Percentiles rank a stretch among this genome's conserved stretches.
Evolutionary conservation across 1,140 invertebrate genomes (phyloP).

Genomic region (Caenorhabditis tropicalis): DNA sequence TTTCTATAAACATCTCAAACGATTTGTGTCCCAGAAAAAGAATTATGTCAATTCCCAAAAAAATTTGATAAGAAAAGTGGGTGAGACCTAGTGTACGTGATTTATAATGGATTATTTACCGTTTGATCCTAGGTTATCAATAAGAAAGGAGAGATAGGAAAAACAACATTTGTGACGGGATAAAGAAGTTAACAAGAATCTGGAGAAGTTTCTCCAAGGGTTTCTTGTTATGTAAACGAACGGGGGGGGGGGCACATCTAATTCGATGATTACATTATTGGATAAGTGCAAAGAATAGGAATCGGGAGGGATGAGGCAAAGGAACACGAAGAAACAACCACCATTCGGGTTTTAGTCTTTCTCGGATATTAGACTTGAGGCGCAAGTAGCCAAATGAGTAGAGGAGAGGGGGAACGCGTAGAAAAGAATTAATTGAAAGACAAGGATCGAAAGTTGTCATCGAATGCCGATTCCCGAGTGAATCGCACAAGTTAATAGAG

Average conservation of each 20-base stretch:
- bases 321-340: slow-evolving; percentile 32
- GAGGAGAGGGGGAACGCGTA: neutral
- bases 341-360: slow-evolving; percentile 8
- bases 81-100: slow-evolving; percentile 28
- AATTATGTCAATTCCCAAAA: slow-evolving; percentile 32
- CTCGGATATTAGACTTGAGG: slow-evolving; percentile 27
- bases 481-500: slow-evolving; percentile 44
- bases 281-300: slow-evolving; percentile 36
- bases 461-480: slow-evolving; percentile 31
- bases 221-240: slow-evolving; percentile 41
- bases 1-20: neutral
- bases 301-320: neutral
- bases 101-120: neutral
- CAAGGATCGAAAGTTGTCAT: slow-evolving; percentile 43
- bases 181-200: too few relatives aligned
- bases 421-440: slow-evolving; percentile 37
- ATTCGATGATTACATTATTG: slow-evolving; percentile 44
- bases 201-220: too few relatives aligned
- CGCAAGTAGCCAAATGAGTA: slow-evolving; percentile 39
- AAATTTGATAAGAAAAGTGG: slow-evolving; percentile 35
- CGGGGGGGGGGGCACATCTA: neutral
- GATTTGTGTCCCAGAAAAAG: neutral
- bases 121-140: neutral
- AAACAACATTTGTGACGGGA: too few relatives aligned
- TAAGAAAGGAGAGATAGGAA: too few relatives aligned